Conservation (phyloP, 1,140 invertebrate genomes). For the Phymastichus coffea region DNA sequence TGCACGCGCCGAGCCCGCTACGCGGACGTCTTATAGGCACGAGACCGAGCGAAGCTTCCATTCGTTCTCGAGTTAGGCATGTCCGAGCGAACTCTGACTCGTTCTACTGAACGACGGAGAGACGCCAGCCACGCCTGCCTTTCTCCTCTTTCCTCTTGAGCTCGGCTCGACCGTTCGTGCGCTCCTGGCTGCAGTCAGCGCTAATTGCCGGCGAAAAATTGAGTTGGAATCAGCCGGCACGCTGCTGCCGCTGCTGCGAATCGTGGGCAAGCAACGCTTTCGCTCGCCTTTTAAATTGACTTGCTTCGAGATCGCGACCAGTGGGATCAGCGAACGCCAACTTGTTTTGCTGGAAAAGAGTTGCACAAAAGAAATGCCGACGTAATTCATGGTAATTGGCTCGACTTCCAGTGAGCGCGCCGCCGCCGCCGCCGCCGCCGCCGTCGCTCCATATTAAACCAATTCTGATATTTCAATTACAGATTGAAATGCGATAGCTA, state of each 20-base stretch:
- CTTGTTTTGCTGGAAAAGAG: neutral
- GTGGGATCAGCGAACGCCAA: neutral
- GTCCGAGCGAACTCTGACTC: neutral
- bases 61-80: no score
- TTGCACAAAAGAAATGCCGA: slow-evolving; percentile 3
- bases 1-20: no score
- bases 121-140: neutral
- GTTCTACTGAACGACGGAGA: neutral
- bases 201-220: slow-evolving; percentile 19
- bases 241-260: no score
- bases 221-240: neutral
- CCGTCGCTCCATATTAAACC: no score
- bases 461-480: no score
- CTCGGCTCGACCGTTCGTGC: slow-evolving; percentile 11
- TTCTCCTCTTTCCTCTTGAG: slow-evolving; percentile 24
- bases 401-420: no score
- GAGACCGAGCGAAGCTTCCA: no score
- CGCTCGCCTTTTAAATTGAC: neutral
- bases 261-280: no score
- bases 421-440: no score
- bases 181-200: slow-evolving; percentile 10
- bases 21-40: no score
- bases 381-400: slow-evolving; percentile 2
- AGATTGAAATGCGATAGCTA: no score
- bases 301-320: neutral